Evolutionary conservation across 1,140 invertebrate species (phyloP), one percentile per base, ranked within the genome.

Genomic region (Paralvinella palmiformis): DNA sequence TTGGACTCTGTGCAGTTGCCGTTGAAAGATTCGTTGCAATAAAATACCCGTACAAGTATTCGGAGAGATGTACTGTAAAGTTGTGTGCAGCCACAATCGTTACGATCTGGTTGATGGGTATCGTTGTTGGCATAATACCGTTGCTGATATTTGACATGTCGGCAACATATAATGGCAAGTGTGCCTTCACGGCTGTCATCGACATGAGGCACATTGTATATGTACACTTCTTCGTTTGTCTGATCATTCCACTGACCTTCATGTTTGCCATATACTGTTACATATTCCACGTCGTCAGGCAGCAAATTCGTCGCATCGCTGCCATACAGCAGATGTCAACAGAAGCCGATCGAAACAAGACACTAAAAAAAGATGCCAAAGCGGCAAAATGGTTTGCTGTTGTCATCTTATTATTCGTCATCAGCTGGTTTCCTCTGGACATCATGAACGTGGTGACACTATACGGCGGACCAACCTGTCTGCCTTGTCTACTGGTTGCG

Each of bases 401-500:
- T 15, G 72, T 79, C 7, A 70, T 78, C 7, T 60, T 71, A 3
- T 58, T 76, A 0, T 79, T 79, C 65, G 72, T 69, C 4, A 7
- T 77, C 7, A 74, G 73, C 66, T 78, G 76, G 76, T 55, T 79
- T 22, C 77, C 77, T 1, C 59, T 79, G 4, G 73, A 79, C 63
- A 69, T 75, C 29, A 33, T 73, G 10, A 79, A 79, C 68, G 63
- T 69, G 36, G 60, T 76, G 20, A 60, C 66, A 0, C 29, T 75
- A n/a, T 65, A 73, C 10, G 72, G 69, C 56, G 50, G 36, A 27
- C 62, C 53, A 15, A 37, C 50, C 20, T 52, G 65, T 1, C 69
- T 69, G 35, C 15, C 13, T 1, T 44, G 72, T 22, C 64, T 83
- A 3, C 76, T 82, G 1, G 82, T 82, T 62, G 82, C 85, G 3